phyloP scores from a whole-genome alignment of 2,888 invertebrate species.

The Phaonia tiefii region DNA sequence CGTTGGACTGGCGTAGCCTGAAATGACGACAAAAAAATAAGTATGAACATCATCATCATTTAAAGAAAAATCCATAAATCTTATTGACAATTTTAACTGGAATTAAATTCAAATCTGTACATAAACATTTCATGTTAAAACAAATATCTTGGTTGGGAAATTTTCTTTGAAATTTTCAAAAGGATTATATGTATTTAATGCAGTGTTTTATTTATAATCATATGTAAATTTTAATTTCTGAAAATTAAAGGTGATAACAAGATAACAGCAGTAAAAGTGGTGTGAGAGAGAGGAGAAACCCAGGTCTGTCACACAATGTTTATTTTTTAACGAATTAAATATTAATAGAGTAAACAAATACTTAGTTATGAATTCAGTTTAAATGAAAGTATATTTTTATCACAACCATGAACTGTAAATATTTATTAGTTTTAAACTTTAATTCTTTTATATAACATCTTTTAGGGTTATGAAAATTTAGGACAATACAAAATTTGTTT shows the following conservation, averaged over 20 bases:
- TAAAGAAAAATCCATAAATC: slow-evolving; percentile 21
- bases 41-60: no score
- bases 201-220: background rate
- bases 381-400: no score
- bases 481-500: no score
- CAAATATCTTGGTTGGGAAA: background rate
- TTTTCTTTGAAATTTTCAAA: slow-evolving; percentile 30
- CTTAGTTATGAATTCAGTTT: background rate
- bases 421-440: no score
- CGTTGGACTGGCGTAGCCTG: slow-evolving; percentile 31
- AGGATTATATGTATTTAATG: slow-evolving; percentile 8
- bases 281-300: no score
- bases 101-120: background rate
- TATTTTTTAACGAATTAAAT: slow-evolving; percentile 9
- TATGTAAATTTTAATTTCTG: slow-evolving; percentile 22
- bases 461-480: no score
- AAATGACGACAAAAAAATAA: slow-evolving; percentile 13
- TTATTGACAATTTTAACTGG: background rate
- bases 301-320: slow-evolving; percentile 6
- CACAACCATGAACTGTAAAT: no score
- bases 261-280: slow-evolving; percentile 2
- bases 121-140: slow-evolving; percentile 20
- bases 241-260: slow-evolving; percentile 28
- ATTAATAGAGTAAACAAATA: slow-evolving; percentile 7
- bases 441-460: no score